Base-by-base conservation (phyloP, 1,140 invertebrate species). In the Parasteatoda tepidariorum region DNA sequence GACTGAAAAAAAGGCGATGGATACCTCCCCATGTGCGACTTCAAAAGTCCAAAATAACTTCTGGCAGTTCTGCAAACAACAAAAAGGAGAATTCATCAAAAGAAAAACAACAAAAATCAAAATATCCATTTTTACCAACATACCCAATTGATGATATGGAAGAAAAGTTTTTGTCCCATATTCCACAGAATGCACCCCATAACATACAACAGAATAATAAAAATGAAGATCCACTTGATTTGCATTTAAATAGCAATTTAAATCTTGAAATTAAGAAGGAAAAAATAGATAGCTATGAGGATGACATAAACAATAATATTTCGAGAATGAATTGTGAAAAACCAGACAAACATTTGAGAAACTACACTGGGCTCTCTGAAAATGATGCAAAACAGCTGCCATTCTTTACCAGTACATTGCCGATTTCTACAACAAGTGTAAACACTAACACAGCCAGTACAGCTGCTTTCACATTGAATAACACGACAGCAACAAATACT, bases 261-360 rank as follows among this genome's bases (percentile, higher is more conserved):
- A 71, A 31, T 15, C 54, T 71, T 11, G 78, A 70, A 31, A 82
- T 82, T 22, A 82, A 82, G 18, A 82, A 82, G 26, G 78, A 82
- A 33, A 82, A 82, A 13, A 28, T 55, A 26, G 78, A 82, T 48
- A 24, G 31, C 41, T 70, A 70, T 62, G 78, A 82, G 71, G 78
- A 82, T 22, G 78, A 82, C n/a, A 82, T 82, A n/a, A 82, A 82
- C 26, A 82, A 82, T 62, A 82, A 82, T 71, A 28, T 82, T 41
- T 28, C 48, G 26, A 33, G 9, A 59, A 68, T 15, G 9, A 31
- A 5, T n/a, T 48, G 62, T 31, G 67, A 82, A 11, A 79, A 79
- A 48, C 6, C 38, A 31, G 76, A 79, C 2, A 57, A 48, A 57
- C 67, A 38, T 59, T 9, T 68, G 33, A 55, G 41, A 57, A 41